These are phyloP conservation scores for Phataginus tricuspis DNA, from an alignment of 2,797 vertebrate species.

Conservation along the genomic window DNA sequence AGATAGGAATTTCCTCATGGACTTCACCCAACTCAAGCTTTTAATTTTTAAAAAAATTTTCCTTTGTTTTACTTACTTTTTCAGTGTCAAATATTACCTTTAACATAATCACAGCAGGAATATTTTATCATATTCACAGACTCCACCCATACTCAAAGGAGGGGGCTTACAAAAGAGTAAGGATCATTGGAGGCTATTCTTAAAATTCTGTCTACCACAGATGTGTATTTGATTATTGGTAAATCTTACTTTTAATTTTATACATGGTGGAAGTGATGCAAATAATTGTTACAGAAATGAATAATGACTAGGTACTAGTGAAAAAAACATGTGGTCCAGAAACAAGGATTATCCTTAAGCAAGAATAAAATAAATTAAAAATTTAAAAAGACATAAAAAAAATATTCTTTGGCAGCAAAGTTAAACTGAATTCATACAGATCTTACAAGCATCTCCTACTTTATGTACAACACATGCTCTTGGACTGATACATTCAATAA, in stretches of 20 bases:
- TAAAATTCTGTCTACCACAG: neutral
- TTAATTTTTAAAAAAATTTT: neutral
- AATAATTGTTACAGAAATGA: neutral
- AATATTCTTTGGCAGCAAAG: neutral
- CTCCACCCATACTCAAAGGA: neutral
- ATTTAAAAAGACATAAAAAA: neutral
- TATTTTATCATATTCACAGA: neutral
- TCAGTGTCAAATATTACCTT: neutral
- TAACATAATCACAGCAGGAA: neutral
- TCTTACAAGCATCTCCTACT: neutral
- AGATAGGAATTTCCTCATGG: constrained; percentile 42
- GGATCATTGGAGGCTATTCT: neutral
- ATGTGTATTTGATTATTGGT: neutral
- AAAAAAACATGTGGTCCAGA: neutral
- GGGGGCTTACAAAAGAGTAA: neutral
- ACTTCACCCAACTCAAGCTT: neutral
- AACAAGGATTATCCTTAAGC: neutral
- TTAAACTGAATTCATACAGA: neutral
- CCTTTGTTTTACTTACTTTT: neutral
- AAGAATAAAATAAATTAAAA: constrained; percentile 10
- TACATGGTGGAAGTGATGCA: neutral
- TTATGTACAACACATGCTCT: neutral
- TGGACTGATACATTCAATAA: neutral
- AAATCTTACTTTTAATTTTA: neutral
- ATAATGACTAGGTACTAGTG: neutral